A percentile compares a stretch with the other conserved stretches of the same genome.
Conservation (phyloP, 2,113 vertebrate genomes). For the Chlorodrepanis virens region DNA sequence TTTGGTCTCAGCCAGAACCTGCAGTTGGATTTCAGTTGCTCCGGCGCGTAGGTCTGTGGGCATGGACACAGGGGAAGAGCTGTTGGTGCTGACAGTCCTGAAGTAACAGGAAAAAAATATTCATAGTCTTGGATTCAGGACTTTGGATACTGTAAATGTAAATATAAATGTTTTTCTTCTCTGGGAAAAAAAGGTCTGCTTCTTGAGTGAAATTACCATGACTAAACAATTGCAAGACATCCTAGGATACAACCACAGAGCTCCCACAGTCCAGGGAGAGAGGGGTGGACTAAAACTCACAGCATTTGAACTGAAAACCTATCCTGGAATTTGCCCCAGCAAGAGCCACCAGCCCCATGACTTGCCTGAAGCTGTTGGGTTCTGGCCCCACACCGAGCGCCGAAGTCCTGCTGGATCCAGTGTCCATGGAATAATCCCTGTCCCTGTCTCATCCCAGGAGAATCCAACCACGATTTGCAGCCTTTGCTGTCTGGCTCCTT, state of each 20-base stretch:
- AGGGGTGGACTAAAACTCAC: not conserved
- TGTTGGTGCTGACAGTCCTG: not conserved
- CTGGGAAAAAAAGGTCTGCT: not conserved
- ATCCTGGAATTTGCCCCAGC: not conserved
- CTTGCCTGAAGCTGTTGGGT: too few relatives aligned
- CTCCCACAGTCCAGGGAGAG: not conserved
- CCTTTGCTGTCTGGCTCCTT: not conserved
- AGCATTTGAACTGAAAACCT: not conserved
- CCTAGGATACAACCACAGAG: not conserved
- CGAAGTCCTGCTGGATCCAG: not conserved
- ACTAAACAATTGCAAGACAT: not conserved
- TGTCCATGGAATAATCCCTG: fast-evolving
- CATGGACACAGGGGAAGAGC: not conserved
- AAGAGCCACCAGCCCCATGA: not conserved
- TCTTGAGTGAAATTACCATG: not conserved
- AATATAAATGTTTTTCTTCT: not conserved
- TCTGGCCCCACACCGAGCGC: not conserved
- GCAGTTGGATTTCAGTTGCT: not conserved
- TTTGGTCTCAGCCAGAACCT: not conserved
- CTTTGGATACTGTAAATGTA: not conserved
- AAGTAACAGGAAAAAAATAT: not conserved
- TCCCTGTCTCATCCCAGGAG: not conserved
- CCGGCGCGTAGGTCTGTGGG: not conserved
- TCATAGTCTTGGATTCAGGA: not conserved
- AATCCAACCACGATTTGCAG: not conserved